Evolutionary conservation across 2,888 invertebrate species (phyloP), one percentile per base, ranked within the genome.

Genomic region (Pomacea canaliculata): DNA sequence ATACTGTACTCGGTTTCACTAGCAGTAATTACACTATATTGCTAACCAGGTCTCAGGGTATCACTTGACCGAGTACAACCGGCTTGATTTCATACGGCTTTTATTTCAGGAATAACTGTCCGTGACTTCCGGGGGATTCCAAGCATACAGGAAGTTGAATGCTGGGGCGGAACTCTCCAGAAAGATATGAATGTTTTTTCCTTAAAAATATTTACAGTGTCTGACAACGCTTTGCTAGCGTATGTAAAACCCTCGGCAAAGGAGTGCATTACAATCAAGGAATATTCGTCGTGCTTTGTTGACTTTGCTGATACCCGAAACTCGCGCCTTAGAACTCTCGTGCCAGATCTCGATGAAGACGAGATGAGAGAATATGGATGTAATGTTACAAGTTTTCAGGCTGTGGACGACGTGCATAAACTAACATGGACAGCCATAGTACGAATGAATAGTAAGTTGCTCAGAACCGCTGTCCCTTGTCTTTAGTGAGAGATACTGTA

Each of bases 141-240:
- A 9, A 51, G 63, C 27, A 46, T 74, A 69, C 68, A 68, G 74
- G 74, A 74, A 74, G 63, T 74, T 23, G 74, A 74, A 69, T 74
- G 74, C 69, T 69, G 69, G 68, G 74, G 74, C 9, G 69, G 69
- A 23, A 63, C 48, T 46, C 56, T 74, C 56, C 67, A 60, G 23
- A 27, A 60, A 16, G 69, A 69, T 48, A 48, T 69, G n/a, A 69
- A 69, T 23, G 49, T 74, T 49, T 48, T 74, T 48, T 62, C 74
- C 10, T 56, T 74, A 19, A 67, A 62, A 12, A 18, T 74, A 49
- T 74, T 27, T 27, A 49, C 18, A 18, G 46, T 74, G 8, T 27
- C 63, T 59, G 69, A 49, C n/a, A 48, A 67, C 19, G 18, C n/a
- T 9, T 56, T 62, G 16, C 12, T 74, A 18, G 74, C 74, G 2